A percentile compares a stretch with the other conserved stretches of the same genome.
These are phyloP conservation scores for Rhinolophus sinicus DNA, from an alignment of 2,113 vertebrate species.

Conservation along the genomic window DNA sequence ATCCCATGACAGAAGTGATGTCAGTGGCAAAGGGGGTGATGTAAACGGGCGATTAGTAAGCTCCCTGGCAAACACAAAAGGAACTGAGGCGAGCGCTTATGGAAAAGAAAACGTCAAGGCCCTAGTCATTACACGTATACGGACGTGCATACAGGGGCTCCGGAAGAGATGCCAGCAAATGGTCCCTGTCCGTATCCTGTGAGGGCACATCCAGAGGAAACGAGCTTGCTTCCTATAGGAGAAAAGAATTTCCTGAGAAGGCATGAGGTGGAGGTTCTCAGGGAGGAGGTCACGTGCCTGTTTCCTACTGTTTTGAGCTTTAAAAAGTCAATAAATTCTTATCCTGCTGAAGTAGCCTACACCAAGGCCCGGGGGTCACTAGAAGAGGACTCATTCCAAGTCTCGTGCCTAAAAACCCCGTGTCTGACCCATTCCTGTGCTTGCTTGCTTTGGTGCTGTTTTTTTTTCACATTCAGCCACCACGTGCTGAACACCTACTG, in stretches of 20 bases:
- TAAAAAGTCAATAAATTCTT: not conserved
- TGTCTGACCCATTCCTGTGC: not conserved
- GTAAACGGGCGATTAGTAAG: not conserved
- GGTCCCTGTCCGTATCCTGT: too few species aligned
- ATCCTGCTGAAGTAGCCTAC: not conserved
- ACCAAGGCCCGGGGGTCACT: not conserved
- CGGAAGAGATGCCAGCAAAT: not conserved
- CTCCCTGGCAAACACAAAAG: not conserved
- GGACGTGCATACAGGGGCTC: rapidly evolving
- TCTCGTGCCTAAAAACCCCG: not conserved
- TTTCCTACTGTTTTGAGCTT: not conserved
- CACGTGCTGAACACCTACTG: not conserved
- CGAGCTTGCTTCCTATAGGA: not conserved
- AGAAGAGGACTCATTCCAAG: not conserved
- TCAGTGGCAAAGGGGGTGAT: not conserved
- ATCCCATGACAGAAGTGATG: not conserved
- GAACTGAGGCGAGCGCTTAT: not conserved
- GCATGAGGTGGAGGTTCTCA: not conserved
- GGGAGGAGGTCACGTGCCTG: not conserved
- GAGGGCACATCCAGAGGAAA: not conserved
- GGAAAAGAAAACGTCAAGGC: not conserved
- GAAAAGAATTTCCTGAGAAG: not conserved
- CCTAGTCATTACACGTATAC: rapidly evolving
- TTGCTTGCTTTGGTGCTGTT: not conserved
- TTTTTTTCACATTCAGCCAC: not conserved